These are phyloP conservation scores for Pteronura brasiliensis DNA, from an alignment of 2,113 vertebrate genomes.

Conservation along the genomic window DNA sequence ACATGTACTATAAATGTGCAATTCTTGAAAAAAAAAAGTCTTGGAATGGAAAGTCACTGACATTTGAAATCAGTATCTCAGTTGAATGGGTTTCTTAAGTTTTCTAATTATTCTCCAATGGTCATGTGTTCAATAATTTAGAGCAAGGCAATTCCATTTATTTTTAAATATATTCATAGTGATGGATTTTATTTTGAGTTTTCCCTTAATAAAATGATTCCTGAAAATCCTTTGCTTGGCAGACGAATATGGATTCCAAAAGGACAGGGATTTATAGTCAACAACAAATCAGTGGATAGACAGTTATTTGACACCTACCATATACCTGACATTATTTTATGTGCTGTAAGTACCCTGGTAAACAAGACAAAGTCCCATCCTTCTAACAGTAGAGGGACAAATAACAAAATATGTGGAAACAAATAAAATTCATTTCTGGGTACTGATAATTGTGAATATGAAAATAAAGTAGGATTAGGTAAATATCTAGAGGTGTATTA, in stretches of 20 bases:
- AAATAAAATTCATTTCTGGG: neutral
- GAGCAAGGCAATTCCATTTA: neutral
- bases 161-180: conserved; percentile 2
- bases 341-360: neutral
- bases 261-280: neutral
- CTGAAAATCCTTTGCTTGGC: neutral
- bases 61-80: neutral
- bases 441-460: neutral
- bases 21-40: neutral
- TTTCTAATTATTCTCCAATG: neutral
- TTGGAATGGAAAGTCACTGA: neutral
- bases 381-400: neutral
- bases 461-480: neutral
- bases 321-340: neutral
- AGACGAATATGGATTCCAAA: neutral
- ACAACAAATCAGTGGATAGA: neutral
- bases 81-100: neutral
- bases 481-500: neutral
- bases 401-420: neutral
- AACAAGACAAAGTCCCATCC: neutral
- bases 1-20: neutral
- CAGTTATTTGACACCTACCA: neutral
- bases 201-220: neutral
- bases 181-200: neutral
- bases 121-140: neutral